phyloP scores from a whole-genome alignment of 2,113 vertebrate genomes.

The Toxostoma redivivum region DNA sequence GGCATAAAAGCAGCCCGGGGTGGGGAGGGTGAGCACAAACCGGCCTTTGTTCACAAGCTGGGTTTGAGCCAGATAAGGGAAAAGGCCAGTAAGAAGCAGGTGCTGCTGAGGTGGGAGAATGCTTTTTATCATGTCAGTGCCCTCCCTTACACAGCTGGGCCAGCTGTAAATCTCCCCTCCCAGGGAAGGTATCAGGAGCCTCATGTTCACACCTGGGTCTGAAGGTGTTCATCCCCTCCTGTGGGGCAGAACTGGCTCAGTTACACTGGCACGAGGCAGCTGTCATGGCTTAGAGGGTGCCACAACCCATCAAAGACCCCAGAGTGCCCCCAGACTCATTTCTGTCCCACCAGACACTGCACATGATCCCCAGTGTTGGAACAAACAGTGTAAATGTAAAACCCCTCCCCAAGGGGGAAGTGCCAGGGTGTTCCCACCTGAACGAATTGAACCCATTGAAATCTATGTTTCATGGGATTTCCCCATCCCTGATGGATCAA shows the following conservation, averaged over 20 bases:
- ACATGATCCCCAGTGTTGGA: not conserved
- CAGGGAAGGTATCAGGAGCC: not conserved
- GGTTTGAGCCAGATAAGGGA: not conserved
- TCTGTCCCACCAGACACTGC: not conserved
- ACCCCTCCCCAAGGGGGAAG: not conserved
- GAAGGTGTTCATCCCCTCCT: not conserved
- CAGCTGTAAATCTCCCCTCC: not conserved
- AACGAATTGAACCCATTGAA: rapidly evolving
- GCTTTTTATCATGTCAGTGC: not conserved
- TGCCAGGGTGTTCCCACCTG: not conserved
- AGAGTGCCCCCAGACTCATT: rapidly evolving
- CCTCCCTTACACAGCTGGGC: not conserved
- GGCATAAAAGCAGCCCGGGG: not conserved
- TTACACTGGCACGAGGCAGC: not conserved
- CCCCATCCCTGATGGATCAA: not conserved
- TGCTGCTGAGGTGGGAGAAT: not conserved
- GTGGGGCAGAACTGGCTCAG: not conserved
- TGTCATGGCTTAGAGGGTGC: not conserved
- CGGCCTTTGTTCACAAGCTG: not conserved
- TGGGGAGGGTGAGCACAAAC: not conserved
- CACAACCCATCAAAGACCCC: not conserved
- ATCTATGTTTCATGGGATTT: not conserved
- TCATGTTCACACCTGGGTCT: not conserved
- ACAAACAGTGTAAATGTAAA: not conserved
- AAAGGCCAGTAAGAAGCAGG: not conserved